Evolutionary conservation across 2,888 invertebrate species (phyloP), one percentile per base, ranked within the genome.

Genomic region (Auanema sp.): DNA sequence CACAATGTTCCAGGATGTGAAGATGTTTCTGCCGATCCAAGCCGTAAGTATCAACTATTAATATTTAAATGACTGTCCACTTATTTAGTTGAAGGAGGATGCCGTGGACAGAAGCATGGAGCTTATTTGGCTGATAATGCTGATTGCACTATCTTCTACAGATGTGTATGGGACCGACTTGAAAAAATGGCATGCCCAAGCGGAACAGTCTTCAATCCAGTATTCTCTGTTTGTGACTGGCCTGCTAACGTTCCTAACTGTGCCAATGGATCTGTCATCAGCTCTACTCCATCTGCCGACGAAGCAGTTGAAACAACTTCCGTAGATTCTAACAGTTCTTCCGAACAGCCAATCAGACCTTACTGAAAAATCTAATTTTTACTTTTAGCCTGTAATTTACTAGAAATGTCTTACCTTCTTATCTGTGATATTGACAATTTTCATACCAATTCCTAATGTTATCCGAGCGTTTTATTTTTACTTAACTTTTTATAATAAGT

Each of bases 161-260:
- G 79, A n/a, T 79, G 79, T 56, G 79, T 79, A 6, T 79, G 78
- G 79, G 74, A 73, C 33, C 60, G 67, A 2, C 67, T 68, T 23
- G 77, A 72, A 21, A 50, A 43, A 18, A 72, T 77, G 76, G 54
- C n/a, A 6, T 79, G 79, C 52, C 79, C 79, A 8, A 60, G 63
- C 5, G 72, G 72, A 41, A 79, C 79, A 5, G 72, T 76, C 25
- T 79, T 79, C 69, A 79, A 79, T 55, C 75, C 79, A 42, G 50
- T 64, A 8, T 70, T 79, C n/a, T 77, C 73, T 14, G 78, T 79
- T 12, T 79, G 79, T 60, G 79, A 79, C 59, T 79, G 74, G 66
- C 72, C 79, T 11, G 60, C 60, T n/a, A 64, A 67, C 5, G 75
- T 75, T 43, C 68, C 68, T 40, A 58, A 63, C 10, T 75, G 75